A percentile compares a stretch with the other conserved stretches of the same genome.
Conservation (phyloP, 2,113 vertebrate genomes). For the Meleagris gallopavo region DNA sequence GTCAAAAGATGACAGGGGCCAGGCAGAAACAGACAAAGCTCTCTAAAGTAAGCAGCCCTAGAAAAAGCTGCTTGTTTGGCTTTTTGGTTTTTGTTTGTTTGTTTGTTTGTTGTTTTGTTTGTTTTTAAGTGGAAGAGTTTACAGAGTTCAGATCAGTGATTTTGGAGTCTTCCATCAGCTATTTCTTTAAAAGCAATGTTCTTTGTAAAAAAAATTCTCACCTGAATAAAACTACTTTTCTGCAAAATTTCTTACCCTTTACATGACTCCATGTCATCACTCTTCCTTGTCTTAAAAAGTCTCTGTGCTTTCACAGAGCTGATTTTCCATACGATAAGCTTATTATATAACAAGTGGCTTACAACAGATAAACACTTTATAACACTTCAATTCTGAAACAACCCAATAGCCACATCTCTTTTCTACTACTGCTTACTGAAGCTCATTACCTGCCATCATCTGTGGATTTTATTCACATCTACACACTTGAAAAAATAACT, state of each 20-base stretch:
- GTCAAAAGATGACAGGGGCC: fast-evolving
- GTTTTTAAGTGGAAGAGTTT: not conserved
- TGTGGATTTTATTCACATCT: not conserved
- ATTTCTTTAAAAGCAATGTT: not conserved
- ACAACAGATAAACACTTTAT: not conserved
- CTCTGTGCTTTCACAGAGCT: not conserved
- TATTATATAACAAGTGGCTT: not conserved
- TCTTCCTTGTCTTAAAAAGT: not conserved
- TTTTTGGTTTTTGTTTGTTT: too few species aligned
- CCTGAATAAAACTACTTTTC: not conserved
- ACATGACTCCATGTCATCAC: not conserved
- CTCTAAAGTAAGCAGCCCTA: not conserved
- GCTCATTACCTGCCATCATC: not conserved
- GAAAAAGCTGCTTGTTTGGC: not conserved
- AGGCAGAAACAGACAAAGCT: too few species aligned
- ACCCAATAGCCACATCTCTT: not conserved
- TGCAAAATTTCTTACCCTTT: not conserved
- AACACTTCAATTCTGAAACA: not conserved
- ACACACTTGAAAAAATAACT: not conserved
- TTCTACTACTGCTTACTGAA: not conserved
- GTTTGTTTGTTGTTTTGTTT: not conserved
- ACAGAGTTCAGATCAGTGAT: not conserved
- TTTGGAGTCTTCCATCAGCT: not conserved
- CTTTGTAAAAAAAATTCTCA: not conserved
- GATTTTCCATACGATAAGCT: not conserved